A percentile compares a stretch with the other conserved stretches of the same genome.
These are phyloP conservation scores for Neuroterus valhalla DNA, from an alignment of 1,140 invertebrate species.

Conservation along the genomic window DNA sequence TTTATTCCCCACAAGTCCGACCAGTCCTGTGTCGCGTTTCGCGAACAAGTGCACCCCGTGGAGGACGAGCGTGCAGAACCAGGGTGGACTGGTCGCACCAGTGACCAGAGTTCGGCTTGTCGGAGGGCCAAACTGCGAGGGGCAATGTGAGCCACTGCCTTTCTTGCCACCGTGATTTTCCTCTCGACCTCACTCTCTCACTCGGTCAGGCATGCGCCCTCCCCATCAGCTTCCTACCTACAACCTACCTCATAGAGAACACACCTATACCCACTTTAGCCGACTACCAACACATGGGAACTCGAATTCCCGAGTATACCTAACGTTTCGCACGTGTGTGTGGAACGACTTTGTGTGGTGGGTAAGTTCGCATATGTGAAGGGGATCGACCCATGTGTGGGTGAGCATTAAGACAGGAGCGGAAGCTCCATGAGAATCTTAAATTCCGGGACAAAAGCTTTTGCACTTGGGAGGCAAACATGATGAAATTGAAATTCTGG, in stretches of 20 bases:
- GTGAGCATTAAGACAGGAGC: too few species aligned
- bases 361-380: too few species aligned
- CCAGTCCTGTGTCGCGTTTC: conserved; percentile 26
- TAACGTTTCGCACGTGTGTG: too few species aligned
- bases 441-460: too few species aligned
- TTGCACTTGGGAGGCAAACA: neutral
- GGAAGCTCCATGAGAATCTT: too few species aligned
- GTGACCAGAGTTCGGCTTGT: conserved; percentile 53
- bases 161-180: conserved; percentile 37
- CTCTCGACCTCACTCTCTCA: conserved; percentile 38
- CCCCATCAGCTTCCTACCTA: conserved; percentile 37
- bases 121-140: conserved; percentile 50
- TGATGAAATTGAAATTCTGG: too few species aligned
- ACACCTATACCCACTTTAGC: neutral
- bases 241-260: neutral
- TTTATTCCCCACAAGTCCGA: neutral
- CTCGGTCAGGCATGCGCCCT: conserved; percentile 66
- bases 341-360: too few species aligned
- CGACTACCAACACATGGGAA: neutral
- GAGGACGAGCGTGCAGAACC: conserved; percentile 45
- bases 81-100: conserved; percentile 54
- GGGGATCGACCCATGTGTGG: too few species aligned
- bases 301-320: conserved; percentile 10
- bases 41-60: conserved; percentile 36
- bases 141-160: conserved; percentile 36